phyloP scores from a whole-genome alignment of 2,797 vertebrate species.

The Anguilla megastoma region DNA sequence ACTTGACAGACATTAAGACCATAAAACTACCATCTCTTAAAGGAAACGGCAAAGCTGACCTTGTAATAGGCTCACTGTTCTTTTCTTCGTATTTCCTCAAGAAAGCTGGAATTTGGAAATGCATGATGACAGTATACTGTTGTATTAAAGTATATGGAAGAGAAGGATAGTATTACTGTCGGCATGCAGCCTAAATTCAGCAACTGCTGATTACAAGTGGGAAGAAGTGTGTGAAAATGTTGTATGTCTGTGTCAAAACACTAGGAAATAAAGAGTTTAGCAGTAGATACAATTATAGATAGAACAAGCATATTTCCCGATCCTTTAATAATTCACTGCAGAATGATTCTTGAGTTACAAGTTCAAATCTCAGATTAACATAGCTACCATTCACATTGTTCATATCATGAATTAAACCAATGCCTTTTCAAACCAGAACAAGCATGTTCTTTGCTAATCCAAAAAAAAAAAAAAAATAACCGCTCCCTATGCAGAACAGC shows the following conservation, averaged over 20 bases:
- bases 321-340: not conserved
- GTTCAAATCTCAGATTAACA: not conserved
- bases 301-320: not conserved
- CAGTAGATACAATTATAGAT: not conserved
- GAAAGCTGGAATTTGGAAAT: not conserved
- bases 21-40: constrained; percentile 43
- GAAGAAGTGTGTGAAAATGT: not conserved
- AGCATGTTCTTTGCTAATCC: not conserved
- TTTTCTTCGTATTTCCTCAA: not conserved
- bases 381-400: not conserved
- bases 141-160: constrained; percentile 1
- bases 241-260: not conserved
- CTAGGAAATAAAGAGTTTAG: not conserved
- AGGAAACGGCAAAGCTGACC: constrained; percentile 40
- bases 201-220: not conserved
- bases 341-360: not conserved
- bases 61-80: constrained; percentile 23
- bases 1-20: constrained; percentile 65
- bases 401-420: not conserved
- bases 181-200: not conserved
- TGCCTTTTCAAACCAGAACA: not conserved
- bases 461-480: not conserved
- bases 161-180: not conserved
- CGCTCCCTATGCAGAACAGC: not conserved
- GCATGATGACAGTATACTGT: not conserved